phyloP scores from a whole-genome alignment of 2,888 invertebrate species.

The Drosophila borealis region DNA sequence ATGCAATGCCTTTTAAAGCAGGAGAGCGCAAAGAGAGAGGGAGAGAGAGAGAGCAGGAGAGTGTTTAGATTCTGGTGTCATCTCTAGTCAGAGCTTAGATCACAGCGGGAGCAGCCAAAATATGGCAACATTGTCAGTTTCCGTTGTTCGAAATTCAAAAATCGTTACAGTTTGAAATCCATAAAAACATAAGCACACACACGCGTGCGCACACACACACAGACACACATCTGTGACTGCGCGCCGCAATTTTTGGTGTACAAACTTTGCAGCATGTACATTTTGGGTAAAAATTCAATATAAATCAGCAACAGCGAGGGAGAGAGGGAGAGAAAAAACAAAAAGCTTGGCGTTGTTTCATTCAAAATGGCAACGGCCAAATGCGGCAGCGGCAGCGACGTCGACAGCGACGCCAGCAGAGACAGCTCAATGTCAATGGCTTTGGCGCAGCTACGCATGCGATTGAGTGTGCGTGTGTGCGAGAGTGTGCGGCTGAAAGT shows the following conservation, averaged over 20 bases:
- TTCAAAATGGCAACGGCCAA: slow-evolving; percentile 73
- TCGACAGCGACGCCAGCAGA: slow-evolving; percentile 40
- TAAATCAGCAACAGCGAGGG: slow-evolving; percentile 29
- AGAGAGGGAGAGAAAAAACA: slow-evolving; percentile 8
- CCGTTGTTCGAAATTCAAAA: slow-evolving; percentile 62
- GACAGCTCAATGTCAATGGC: slow-evolving; percentile 78
- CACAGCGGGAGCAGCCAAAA: slow-evolving; percentile 25
- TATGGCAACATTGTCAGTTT: slow-evolving; percentile 69
- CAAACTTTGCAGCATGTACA: slow-evolving; percentile 61
- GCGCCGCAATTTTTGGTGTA: slow-evolving; percentile 19
- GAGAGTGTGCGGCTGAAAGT: slow-evolving; percentile 35
- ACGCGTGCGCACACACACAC: slow-evolving; percentile 12
- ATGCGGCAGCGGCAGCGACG: slow-evolving; percentile 55
- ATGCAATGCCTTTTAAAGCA: slow-evolving; percentile 66
- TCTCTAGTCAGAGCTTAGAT: slow-evolving; percentile 22
- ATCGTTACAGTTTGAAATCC: slow-evolving; percentile 67
- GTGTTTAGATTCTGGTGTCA: slow-evolving; percentile 30
- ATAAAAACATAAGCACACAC: slow-evolving; percentile 34
- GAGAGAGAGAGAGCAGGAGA: neutral
- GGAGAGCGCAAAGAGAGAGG: neutral
- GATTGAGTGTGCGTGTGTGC: slow-evolving; percentile 11
- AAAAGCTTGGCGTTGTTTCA: slow-evolving; percentile 34
- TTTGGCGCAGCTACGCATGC: slow-evolving; percentile 24
- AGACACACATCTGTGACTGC: slow-evolving; percentile 3
- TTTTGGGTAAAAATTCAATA: slow-evolving; percentile 65